phyloP scores from a whole-genome alignment of 2,113 vertebrate genomes.

The Nicator chloris region DNA sequence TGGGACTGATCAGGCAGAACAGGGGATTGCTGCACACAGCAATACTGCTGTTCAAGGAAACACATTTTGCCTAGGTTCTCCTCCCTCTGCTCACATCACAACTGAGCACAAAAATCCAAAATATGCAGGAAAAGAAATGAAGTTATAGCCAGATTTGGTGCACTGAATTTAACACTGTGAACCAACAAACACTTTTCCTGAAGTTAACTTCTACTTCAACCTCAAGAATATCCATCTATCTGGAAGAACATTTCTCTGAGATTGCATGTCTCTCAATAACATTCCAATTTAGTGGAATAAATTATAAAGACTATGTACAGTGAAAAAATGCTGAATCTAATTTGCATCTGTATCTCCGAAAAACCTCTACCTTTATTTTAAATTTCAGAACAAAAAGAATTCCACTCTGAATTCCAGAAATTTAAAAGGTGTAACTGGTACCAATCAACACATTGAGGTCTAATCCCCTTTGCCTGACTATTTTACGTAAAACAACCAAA shows the following conservation, averaged over 20 bases:
- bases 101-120: not conserved
- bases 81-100: fast-evolving
- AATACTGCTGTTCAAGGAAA: not conserved
- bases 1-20: not conserved
- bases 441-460: not conserved
- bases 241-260: not conserved
- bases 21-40: not conserved
- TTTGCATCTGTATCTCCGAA: not conserved
- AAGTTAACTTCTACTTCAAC: not conserved
- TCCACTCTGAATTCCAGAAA: not conserved
- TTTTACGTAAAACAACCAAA: not conserved
- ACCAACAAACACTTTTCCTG: not conserved
- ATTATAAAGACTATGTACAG: not conserved
- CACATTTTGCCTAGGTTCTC: not conserved
- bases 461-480: not conserved
- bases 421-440: not conserved
- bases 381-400: not conserved
- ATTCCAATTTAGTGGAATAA: not conserved
- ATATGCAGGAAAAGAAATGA: slow-evolving; percentile 62
- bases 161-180: not conserved
- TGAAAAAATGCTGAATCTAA: not conserved
- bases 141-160: slow-evolving; percentile 39
- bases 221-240: not conserved
- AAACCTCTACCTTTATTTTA: not conserved
- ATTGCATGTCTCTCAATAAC: not conserved